phyloP scores from a whole-genome alignment of 2,797 vertebrate genomes.

The Rhincodon typus region DNA sequence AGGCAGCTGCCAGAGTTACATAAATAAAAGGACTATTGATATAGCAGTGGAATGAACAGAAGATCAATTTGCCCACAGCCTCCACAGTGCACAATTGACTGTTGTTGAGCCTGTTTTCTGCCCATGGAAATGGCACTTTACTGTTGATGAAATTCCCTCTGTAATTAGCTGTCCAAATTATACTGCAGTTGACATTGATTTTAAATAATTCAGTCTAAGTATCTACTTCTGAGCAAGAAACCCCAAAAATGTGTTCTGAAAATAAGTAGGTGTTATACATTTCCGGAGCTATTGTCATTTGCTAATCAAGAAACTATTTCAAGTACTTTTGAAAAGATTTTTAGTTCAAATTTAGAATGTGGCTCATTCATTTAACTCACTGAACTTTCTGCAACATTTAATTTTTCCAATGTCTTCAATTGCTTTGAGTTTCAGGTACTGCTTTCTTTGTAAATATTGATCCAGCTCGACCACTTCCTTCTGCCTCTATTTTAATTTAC shows the following conservation, averaged over 20 bases:
- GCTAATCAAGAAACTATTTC: neutral
- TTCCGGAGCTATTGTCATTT: neutral
- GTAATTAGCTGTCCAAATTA: neutral
- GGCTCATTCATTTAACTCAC: slow-evolving; percentile 26
- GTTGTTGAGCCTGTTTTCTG: neutral
- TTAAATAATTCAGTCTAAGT: neutral
- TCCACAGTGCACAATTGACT: too few relatives aligned
- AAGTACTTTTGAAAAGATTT: neutral
- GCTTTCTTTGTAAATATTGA: slow-evolving; percentile 21
- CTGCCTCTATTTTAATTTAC: slow-evolving; percentile 26
- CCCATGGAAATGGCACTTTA: neutral
- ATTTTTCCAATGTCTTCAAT: neutral
- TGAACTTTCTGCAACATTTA: slow-evolving; percentile 13
- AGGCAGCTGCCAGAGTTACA: neutral
- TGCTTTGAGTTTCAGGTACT: neutral
- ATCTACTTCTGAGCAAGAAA: neutral
- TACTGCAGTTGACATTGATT: neutral
- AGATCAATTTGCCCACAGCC: neutral
- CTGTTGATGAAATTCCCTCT: neutral
- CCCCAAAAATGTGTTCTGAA: neutral
- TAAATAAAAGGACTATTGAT: neutral
- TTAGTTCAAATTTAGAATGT: neutral
- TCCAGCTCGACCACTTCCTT: neutral
- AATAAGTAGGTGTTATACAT: neutral
- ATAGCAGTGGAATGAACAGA: neutral